These are phyloP conservation scores for Naja naja DNA, from an alignment of 2,113 vertebrate genomes.

Conservation along the genomic window DNA sequence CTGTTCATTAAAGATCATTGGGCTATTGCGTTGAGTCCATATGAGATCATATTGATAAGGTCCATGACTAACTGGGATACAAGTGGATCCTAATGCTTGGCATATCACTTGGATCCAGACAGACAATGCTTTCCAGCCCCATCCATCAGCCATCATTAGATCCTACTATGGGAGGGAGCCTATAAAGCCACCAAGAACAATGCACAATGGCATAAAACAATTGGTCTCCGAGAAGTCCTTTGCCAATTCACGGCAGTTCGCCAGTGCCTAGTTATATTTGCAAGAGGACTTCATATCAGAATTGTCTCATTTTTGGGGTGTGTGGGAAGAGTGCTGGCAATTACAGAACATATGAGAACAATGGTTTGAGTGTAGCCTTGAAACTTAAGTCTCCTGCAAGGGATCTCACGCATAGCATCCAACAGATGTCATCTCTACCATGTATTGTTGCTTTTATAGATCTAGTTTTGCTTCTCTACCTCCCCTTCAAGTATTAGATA, in stretches of 20 bases:
- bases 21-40: slow-evolving; percentile 20
- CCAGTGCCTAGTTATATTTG: background rate
- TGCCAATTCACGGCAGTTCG: background rate
- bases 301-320: background rate
- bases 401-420: background rate
- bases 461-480: background rate
- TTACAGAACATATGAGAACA: background rate
- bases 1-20: slow-evolving; percentile 17
- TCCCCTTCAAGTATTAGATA: background rate
- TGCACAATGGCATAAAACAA: background rate
- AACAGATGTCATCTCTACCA: background rate
- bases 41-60: background rate
- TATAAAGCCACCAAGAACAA: background rate
- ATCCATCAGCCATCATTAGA: slow-evolving; percentile 2
- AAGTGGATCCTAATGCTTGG: background rate
- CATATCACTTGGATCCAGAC: background rate
- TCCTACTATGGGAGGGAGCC: slow-evolving; percentile 24
- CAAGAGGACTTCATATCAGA: background rate
- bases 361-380: background rate
- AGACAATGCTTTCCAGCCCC: background rate
- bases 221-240: slow-evolving; percentile 37
- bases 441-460: background rate
- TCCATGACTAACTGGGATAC: background rate
- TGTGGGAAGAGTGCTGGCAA: background rate
- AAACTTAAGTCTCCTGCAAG: background rate